Conservation (phyloP, 2,888 invertebrate species). For the Acanthosepion esculentum region DNA sequence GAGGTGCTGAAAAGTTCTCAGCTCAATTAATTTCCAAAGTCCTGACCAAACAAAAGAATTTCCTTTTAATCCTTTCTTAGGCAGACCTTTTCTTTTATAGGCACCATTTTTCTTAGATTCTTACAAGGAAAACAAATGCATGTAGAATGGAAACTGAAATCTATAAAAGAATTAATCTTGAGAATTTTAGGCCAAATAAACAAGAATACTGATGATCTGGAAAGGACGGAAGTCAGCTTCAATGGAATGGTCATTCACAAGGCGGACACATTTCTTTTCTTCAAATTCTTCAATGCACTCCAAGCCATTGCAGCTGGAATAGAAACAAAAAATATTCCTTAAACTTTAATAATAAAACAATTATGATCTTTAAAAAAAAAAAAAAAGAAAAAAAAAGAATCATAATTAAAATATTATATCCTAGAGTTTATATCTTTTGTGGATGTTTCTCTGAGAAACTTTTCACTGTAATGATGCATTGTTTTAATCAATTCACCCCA, state of each 20-base stretch:
- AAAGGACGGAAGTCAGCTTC: constrained; percentile 50
- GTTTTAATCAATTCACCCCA: no score
- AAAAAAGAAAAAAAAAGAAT: neutral
- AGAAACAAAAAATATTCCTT: neutral
- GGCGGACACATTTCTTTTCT: constrained; percentile 40
- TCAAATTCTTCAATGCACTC: constrained; percentile 53
- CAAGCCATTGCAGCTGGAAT: constrained; percentile 61
- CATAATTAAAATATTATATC: no score
- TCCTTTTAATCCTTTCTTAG: no score
- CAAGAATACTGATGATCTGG: neutral
- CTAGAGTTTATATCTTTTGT: no score
- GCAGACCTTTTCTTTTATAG: neutral
- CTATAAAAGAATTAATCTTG: neutral
- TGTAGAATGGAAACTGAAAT: neutral
- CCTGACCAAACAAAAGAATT: no score
- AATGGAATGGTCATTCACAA: constrained; percentile 48
- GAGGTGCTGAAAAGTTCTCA: no score
- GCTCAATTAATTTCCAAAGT: no score
- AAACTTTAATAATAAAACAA: neutral
- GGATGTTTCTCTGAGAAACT: no score
- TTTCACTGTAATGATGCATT: no score
- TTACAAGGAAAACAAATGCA: neutral
- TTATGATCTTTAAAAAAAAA: neutral
- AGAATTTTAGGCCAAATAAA: neutral
- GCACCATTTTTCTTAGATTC: neutral